Conservation (phyloP, 2,797 vertebrate genomes). For the Scolopax bukidnonensis region DNA sequence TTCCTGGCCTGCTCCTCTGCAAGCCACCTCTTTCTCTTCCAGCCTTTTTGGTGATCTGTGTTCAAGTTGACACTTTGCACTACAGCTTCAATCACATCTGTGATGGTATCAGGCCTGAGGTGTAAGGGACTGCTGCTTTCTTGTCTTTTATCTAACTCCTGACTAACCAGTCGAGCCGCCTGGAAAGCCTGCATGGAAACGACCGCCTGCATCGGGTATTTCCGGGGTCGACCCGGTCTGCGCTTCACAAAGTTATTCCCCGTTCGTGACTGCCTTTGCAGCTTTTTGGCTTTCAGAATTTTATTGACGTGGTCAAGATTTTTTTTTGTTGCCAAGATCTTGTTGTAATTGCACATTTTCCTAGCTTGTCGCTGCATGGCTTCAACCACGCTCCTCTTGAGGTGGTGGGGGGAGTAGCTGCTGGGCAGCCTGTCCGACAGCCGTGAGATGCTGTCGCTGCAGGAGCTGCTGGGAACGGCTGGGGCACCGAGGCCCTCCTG, state of each 20-base stretch:
- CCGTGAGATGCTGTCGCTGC: constrained; percentile 4
- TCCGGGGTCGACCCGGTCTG: constrained; percentile 91
- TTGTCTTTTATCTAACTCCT: constrained; percentile 43
- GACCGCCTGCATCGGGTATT: constrained; percentile 79
- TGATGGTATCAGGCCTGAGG: constrained; percentile 80
- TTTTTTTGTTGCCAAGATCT: constrained; percentile 89
- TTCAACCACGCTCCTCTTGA: constrained; percentile 81
- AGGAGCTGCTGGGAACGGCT: constrained; percentile 51
- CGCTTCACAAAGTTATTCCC: constrained; percentile 95
- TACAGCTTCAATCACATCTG: constrained; percentile 89
- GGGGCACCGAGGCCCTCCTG: constrained; percentile 68
- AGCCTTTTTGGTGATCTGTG: constrained; percentile 81
- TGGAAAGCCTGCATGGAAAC: constrained; percentile 77
- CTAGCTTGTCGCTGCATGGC: constrained; percentile 83
- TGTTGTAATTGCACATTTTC: constrained; percentile 83
- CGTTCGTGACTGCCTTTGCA: constrained; percentile 94
- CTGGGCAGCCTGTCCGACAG: constrained; percentile 69
- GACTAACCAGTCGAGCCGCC: constrained; percentile 60
- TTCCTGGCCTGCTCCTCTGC: constrained; percentile 82
- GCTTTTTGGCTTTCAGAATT: constrained; percentile 97
- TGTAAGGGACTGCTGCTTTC: constrained; percentile 39
- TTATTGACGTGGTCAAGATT: constrained; percentile 98
- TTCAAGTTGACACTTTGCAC: constrained; percentile 85
- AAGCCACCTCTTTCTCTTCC: constrained; percentile 81
- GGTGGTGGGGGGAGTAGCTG: constrained; percentile 72